A percentile compares a stretch with the other conserved stretches of the same genome.
These are phyloP conservation scores for Lagocephalus sceleratus DNA, from an alignment of 2,797 vertebrate species.

Conservation along the genomic window DNA sequence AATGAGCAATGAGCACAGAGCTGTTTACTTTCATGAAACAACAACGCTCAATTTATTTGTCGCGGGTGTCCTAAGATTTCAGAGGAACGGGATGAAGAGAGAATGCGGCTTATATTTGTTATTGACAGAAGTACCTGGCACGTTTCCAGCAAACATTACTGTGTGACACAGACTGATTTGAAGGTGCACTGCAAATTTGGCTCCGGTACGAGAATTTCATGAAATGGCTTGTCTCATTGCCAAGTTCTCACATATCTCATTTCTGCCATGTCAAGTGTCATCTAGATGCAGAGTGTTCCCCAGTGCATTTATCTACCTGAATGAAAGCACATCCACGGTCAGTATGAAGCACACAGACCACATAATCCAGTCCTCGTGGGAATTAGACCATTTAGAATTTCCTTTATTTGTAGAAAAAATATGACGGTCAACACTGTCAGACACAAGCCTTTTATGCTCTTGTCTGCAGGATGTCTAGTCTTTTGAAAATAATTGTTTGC, in stretches of 20 bases:
- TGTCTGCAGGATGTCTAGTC: too few relatives aligned
- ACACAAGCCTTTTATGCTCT: too few relatives aligned
- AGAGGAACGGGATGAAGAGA: constrained; percentile 11
- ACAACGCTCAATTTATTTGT: constrained; percentile 9
- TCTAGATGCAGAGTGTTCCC: background rate
- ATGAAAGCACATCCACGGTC: background rate
- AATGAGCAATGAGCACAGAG: constrained; percentile 35
- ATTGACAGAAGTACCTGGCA: constrained; percentile 9
- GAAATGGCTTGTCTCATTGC: background rate
- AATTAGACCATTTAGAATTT: too few relatives aligned
- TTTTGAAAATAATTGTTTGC: too few relatives aligned
- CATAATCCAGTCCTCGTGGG: too few relatives aligned
- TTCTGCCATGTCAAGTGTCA: background rate
- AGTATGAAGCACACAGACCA: constrained; percentile 4
- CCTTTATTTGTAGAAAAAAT: too few relatives aligned
- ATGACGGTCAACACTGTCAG: too few relatives aligned
- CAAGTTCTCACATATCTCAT: background rate
- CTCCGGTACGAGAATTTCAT: background rate
- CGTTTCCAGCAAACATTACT: background rate
- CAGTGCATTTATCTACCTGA: background rate
- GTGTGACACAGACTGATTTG: background rate
- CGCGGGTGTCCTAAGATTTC: background rate
- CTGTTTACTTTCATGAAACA: constrained; percentile 33
- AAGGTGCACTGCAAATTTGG: background rate
- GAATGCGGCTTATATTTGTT: constrained; percentile 14